Conservation (phyloP, 2,888 invertebrate genomes). For the Scrobipalpa costella region DNA sequence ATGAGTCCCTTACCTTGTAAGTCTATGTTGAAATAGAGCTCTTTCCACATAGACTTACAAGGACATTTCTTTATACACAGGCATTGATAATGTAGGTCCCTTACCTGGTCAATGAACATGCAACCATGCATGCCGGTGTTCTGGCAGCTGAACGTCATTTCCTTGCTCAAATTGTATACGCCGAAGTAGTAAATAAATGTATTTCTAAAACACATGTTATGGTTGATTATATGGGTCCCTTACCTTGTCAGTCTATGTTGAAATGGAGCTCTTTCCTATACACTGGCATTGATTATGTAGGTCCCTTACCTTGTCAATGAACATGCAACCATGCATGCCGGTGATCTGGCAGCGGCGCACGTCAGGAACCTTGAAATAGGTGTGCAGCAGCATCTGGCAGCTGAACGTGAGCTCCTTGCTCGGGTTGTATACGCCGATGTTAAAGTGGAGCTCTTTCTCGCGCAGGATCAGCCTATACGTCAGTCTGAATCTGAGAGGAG, state of each 20-base stretch:
- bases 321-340: slow-evolving; percentile 94
- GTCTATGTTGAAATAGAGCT: no score
- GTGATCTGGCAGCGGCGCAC: slow-evolving; percentile 95
- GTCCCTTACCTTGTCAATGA: slow-evolving; percentile 88
- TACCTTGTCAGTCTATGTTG: no score
- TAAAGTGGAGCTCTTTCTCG: slow-evolving; percentile 95
- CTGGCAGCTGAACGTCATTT: background rate
- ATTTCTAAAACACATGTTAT: no score
- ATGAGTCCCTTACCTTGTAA: no score
- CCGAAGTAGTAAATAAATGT: no score
- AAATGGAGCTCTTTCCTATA: slow-evolving; percentile 45
- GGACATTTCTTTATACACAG: no score
- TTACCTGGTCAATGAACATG: slow-evolving; percentile 1
- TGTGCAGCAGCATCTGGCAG: slow-evolving; percentile 96
- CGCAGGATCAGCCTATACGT: slow-evolving; percentile 95
- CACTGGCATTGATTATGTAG: slow-evolving; percentile 94
- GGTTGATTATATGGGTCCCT: no score
- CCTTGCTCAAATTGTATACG: no score
- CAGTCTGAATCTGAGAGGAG: slow-evolving; percentile 87
- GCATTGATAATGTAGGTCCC: no score
- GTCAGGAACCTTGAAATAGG: slow-evolving; percentile 97
- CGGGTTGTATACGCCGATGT: slow-evolving; percentile 96
- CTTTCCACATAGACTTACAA: no score
- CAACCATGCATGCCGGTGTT: background rate
- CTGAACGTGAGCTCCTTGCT: slow-evolving; percentile 94